Conservation (phyloP, 2,888 invertebrate genomes). For the Plebejus anna region DNA sequence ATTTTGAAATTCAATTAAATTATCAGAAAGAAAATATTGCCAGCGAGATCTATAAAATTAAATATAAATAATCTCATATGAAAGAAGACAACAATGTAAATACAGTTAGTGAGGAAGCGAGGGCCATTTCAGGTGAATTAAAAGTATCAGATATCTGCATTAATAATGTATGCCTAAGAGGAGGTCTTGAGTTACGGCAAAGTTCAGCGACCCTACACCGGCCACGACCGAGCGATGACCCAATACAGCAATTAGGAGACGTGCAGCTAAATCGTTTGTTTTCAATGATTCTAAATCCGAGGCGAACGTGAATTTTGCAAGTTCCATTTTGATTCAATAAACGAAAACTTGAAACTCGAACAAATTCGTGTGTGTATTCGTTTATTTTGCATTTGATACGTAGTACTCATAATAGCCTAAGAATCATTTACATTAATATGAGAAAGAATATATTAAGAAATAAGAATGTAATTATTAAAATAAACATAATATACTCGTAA, state of each 20-base stretch:
- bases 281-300: slow-evolving; percentile 10
- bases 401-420: no score
- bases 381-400: no score
- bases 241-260: slow-evolving; percentile 16
- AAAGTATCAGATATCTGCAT: slow-evolving; percentile 18
- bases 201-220: slow-evolving; percentile 19
- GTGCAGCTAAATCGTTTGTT: slow-evolving; percentile 7
- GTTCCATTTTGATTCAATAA: not conserved
- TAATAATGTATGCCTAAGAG: slow-evolving; percentile 15
- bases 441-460: no score
- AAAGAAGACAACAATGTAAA: not conserved
- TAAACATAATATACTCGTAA: no score
- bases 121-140: slow-evolving; percentile 17
- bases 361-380: no score
- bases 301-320: not conserved
- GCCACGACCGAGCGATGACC: slow-evolving; percentile 14
- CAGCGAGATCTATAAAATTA: not conserved
- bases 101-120: slow-evolving; percentile 1
- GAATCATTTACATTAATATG: no score
- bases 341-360: not conserved
- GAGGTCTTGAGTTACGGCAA: slow-evolving; percentile 17
- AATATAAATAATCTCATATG: not conserved
- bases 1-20: not conserved
- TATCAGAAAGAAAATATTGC: not conserved
- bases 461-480: no score